These are phyloP conservation scores for Notamacropus eugenii DNA, from an alignment of 2,797 vertebrate species.

Conservation along the genomic window DNA sequence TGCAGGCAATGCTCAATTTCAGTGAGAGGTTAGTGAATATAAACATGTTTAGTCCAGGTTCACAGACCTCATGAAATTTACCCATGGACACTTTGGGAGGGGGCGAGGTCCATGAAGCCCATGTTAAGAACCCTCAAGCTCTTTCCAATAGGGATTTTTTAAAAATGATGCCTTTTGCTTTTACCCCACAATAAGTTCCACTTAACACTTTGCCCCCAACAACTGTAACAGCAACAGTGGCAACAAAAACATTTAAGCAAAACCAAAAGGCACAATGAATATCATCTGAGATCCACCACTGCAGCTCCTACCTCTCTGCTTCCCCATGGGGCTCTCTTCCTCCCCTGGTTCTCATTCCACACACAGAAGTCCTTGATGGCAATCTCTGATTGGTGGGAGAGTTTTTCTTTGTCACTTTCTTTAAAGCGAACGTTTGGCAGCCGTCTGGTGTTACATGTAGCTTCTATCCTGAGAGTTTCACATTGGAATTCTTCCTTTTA, in stretches of 20 bases:
- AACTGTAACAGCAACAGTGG: background rate
- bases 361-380: background rate
- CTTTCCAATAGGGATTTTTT: background rate
- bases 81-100: background rate
- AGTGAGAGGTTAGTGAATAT: background rate
- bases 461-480: background rate
- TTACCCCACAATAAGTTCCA: background rate
- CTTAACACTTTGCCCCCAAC: background rate
- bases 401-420: background rate
- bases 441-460: background rate
- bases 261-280: background rate
- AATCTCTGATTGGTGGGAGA: background rate
- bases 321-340: background rate
- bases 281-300: background rate
- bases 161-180: background rate
- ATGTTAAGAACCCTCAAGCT: background rate
- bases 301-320: background rate
- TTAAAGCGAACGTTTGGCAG: background rate
- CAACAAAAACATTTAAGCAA: background rate
- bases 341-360: background rate
- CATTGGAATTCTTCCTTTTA: conserved; percentile 44
- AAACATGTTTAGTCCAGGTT: background rate
- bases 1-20: background rate
- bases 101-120: background rate
- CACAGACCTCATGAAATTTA: background rate